Percentiles rank a stretch among this genome's conserved stretches.
Evolutionary conservation across 1,140 invertebrate genomes (phyloP).

Genomic region (Trachymyrmex septentrionalis): DNA sequence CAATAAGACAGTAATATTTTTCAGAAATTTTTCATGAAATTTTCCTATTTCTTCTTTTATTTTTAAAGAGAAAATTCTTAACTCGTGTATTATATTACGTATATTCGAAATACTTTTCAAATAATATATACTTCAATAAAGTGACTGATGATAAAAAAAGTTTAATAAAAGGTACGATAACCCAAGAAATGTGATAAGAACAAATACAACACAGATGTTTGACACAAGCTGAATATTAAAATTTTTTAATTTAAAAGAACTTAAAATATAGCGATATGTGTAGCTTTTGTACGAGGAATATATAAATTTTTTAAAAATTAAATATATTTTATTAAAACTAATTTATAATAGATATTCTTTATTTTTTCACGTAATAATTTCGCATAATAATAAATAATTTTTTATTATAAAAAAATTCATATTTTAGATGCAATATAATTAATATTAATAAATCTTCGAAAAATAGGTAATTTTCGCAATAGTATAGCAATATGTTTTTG

Average conservation of each 20-base stretch:
- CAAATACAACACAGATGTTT: neutral
- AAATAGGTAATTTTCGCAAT: neutral
- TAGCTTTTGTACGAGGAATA: neutral
- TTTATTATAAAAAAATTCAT: neutral
- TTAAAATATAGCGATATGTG: neutral
- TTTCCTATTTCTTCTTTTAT: neutral
- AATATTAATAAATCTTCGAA: neutral
- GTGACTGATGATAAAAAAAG: neutral
- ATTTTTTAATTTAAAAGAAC: neutral
- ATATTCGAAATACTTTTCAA: neutral
- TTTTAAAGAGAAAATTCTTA: neutral
- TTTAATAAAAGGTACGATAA: constrained; percentile 10
- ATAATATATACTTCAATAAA: neutral
- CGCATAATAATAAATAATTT: neutral
- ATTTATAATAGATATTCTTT: neutral
- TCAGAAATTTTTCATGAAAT: neutral
- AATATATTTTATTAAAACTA: neutral
- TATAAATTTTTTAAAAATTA: neutral
- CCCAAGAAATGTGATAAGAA: neutral
- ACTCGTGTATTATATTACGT: neutral
- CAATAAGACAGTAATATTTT: neutral
- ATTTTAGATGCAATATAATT: neutral
- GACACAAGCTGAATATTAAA: neutral
- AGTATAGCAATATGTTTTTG: neutral
- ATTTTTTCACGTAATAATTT: neutral